A percentile compares a stretch with the other conserved stretches of the same genome.
Evolutionary conservation across 1,140 invertebrate genomes (phyloP).

Genomic region (Sminthurides bifidus): DNA sequence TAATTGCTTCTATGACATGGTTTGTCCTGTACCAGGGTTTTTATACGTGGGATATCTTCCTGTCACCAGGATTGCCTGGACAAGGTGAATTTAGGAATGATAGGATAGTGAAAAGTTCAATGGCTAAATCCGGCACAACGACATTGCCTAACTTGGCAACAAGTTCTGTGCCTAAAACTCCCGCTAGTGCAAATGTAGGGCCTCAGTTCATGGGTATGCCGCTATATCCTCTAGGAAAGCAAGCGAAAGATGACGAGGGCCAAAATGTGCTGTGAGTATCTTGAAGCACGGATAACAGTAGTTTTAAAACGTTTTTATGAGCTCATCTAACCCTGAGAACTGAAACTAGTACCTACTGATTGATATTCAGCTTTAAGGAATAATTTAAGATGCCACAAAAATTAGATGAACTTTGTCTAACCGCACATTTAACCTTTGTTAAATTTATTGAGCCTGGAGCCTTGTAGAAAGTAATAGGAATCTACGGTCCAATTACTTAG

Average conservation of each 20-base stretch:
- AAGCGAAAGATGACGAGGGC: background rate
- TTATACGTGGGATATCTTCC: slow-evolving; percentile 47
- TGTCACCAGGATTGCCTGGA: slow-evolving; percentile 55
- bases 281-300: background rate
- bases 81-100: slow-evolving; percentile 67
- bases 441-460: no score
- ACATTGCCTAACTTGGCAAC: no score
- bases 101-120: slow-evolving; percentile 9
- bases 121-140: no score
- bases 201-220: slow-evolving; percentile 69
- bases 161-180: background rate
- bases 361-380: no score
- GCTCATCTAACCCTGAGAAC: background rate
- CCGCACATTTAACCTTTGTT: no score
- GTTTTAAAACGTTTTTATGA: background rate
- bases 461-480: no score
- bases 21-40: slow-evolving; percentile 78
- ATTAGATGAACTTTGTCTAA: background rate
- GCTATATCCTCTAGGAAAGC: slow-evolving; percentile 40
- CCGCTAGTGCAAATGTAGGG: background rate
- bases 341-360: no score
- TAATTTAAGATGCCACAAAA: background rate
- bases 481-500: no score
- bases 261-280: background rate
- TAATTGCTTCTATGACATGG: slow-evolving; percentile 77